Conservation (phyloP, 37 sponge, comb jelly and placozoan genomes). For the Eunapius fragilis region DNA sequence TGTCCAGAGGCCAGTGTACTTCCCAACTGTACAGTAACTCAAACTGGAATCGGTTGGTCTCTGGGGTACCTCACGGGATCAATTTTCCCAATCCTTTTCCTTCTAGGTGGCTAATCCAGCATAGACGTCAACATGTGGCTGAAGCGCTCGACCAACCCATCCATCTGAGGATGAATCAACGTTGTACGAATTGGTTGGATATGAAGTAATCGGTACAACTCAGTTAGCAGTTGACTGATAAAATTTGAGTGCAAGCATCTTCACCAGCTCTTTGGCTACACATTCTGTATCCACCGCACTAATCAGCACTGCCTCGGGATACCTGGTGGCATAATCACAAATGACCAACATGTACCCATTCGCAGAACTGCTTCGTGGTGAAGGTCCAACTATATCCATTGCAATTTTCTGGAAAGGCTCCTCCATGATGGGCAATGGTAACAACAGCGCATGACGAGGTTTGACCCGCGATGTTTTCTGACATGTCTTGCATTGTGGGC, state of each 20-base stretch:
- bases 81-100: slow-evolving; percentile 7
- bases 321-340: slow-evolving; percentile 30
- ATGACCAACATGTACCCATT: slow-evolving; percentile 43
- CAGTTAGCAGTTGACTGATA: slow-evolving; percentile 31
- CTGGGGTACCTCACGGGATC: slow-evolving; percentile 52
- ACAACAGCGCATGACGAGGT: slow-evolving; percentile 22
- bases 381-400: slow-evolving; percentile 61
- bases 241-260: slow-evolving; percentile 29
- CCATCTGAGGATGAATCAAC: slow-evolving; percentile 55
- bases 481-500: slow-evolving; percentile 45
- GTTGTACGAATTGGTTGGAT: slow-evolving; percentile 37
- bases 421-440: slow-evolving; percentile 34
- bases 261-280: slow-evolving; percentile 41
- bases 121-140: slow-evolving; percentile 36
- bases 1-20: slow-evolving; percentile 33
- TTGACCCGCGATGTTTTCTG: slow-evolving; percentile 14
- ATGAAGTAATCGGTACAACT: slow-evolving; percentile 33
- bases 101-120: neutral
- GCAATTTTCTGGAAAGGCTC: slow-evolving; percentile 51
- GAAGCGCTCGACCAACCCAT: slow-evolving; percentile 46
- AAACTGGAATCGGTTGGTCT: slow-evolving; percentile 50
- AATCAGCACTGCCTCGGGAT: slow-evolving; percentile 29
- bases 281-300: slow-evolving; percentile 21
- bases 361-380: slow-evolving; percentile 16
- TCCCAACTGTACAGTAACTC: slow-evolving; percentile 34